Evolutionary conservation across 64 coral and sea anemone genomes (phyloP), one percentile per base, ranked within the genome.

Genomic region (Acropora yongei): DNA sequence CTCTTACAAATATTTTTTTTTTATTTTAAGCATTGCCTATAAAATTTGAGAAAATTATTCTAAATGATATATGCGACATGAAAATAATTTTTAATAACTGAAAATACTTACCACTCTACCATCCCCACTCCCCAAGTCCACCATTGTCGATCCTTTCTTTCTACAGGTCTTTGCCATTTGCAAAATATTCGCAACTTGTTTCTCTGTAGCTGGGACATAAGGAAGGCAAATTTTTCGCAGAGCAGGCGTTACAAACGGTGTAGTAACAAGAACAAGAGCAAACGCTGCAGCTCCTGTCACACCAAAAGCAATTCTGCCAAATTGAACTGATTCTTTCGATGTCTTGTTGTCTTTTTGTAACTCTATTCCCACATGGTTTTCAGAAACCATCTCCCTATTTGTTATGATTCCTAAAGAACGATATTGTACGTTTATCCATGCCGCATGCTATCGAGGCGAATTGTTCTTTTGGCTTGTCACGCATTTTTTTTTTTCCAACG

Each of bases 151-250:
- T 19, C 47, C 47, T 16, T 50, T 19, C 5, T 50, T 3, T 61
- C 57, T 88, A 49, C 20, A 45, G 44, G 49, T 41, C 82, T 90
- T 46, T 66, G 58, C 60, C 75, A 93, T 78, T 39, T 47, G 86
- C 4, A 99, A 42, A 41, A 96, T 90, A 92, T 99, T 99, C 17
- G 53, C 72, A 82, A 99, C 79, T 84, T 99, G 97, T 88, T 72
- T 96, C 43, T 96, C 91, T 68, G 97, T 99, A 17, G 97, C 97
- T 69, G 97, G 97, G 9, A 99, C 97, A 77, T 94, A 99, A 4
- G 97, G 97, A 77, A 99, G 76, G 73, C 97, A 99, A 12, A 99
- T 75, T 88, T 91, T 96, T 8, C 97, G 88, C 4, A 96, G 77
- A 68, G 97, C 97, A 41, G 97, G 97, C 45, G 94, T 96, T 16